These are phyloP conservation scores for Sabatieria punctata DNA, from an alignment of 2,888 invertebrate species.

Conservation along the genomic window DNA sequence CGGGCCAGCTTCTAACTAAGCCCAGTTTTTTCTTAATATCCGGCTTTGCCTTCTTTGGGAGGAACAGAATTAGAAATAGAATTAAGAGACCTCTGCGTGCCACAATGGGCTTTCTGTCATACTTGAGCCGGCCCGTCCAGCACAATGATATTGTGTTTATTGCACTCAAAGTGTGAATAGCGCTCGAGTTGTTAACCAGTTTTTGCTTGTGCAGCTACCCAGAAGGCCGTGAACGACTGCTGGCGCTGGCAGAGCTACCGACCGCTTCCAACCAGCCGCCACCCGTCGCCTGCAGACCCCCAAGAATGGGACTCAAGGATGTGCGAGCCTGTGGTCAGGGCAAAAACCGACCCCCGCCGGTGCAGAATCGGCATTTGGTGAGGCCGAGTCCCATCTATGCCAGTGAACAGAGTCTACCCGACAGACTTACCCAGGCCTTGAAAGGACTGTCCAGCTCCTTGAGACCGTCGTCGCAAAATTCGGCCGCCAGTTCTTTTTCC, in stretches of 20 bases:
- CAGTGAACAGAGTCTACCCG: slow-evolving; percentile 14
- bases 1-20: no score
- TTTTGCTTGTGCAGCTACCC: slow-evolving; percentile 3
- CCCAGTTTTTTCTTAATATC: no score
- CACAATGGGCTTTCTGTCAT: no score
- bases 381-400: slow-evolving; percentile 8
- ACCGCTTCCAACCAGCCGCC: not conserved
- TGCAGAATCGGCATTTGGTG: no score
- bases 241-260: slow-evolving; percentile 2
- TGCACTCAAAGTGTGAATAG: no score
- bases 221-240: slow-evolving; percentile 2
- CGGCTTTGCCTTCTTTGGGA: no score
- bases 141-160: no score
- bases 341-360: not conserved
- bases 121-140: no score
- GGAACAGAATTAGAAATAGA: no score
- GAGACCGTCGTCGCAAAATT: not conserved
- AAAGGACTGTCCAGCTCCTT: slow-evolving; percentile 10
- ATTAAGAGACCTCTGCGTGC: no score
- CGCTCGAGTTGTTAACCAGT: no score
- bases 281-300: not conserved
- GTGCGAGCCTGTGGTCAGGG: not conserved
- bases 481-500: no score
- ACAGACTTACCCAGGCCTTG: slow-evolving; percentile 16
- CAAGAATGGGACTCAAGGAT: slow-evolving; percentile 5